These are phyloP conservation scores for Thaleichthys pacificus DNA, from an alignment of 2,797 vertebrate species.

Conservation along the genomic window DNA sequence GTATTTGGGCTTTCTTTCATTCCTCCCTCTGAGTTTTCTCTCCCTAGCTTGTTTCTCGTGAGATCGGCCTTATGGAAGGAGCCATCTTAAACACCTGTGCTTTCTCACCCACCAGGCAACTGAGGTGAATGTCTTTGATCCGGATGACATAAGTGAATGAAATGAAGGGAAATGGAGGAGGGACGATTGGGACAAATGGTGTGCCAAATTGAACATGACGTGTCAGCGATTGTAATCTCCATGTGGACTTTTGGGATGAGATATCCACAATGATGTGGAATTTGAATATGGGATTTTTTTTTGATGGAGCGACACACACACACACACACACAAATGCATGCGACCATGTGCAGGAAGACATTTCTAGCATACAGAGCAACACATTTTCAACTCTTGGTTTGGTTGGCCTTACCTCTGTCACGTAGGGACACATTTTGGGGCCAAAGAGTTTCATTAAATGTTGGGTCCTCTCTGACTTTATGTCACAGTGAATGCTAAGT, in stretches of 20 bases:
- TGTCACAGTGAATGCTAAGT: too few relatives aligned
- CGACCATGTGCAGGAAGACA: not conserved
- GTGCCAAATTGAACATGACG: conserved; percentile 73
- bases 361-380: not conserved
- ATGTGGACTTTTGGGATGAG: conserved; percentile 60
- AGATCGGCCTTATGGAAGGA: conserved; percentile 29
- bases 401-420: too few relatives aligned
- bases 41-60: too few relatives aligned
- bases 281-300: conserved; percentile 58
- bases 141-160: conserved; percentile 71
- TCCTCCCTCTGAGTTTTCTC: too few relatives aligned
- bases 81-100: conserved; percentile 59
- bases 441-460: too few relatives aligned
- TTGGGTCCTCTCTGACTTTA: too few relatives aligned
- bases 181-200: conserved; percentile 74
- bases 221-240: conserved; percentile 76
- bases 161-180: conserved; percentile 69
- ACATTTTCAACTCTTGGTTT: too few relatives aligned
- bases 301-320: conserved; percentile 4
- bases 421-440: too few relatives aligned
- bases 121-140: conserved; percentile 68
- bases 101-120: conserved; percentile 37
- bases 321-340: not conserved
- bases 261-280: conserved; percentile 55
- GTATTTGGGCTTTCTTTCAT: too few relatives aligned